Base-by-base conservation (phyloP, 1,140 invertebrate species). In the Drosophila cardini region DNA sequence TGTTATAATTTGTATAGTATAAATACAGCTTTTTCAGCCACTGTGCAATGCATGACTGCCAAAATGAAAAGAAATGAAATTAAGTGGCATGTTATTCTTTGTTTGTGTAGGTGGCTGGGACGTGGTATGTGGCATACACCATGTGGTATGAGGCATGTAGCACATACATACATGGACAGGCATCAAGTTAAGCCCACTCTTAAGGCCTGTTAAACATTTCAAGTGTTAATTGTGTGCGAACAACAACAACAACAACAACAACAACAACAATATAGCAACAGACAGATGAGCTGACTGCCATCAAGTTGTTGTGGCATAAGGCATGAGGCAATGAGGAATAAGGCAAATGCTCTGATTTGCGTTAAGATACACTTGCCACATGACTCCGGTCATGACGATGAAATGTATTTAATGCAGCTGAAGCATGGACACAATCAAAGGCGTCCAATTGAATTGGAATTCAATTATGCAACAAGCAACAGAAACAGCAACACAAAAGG, bases 171-270 rank as follows among this genome's bases (percentile, higher is more conserved):
- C 56, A 34, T 13, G 10, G 15, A 38, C 50, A 43, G 34, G 50
- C 55, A 64, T 46, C 63, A 70, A 84, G 58, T 72, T 80, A 62
- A 85, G 72, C 40, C 32, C 57, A 40, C 62, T 52, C 72, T 84
- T 72, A 67, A 84, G 76, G 81, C 80, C 72, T 85, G 77, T 80
- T 80, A 68, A 80, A 72, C 72, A 80, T 80, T 80, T 85, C 69
- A 64, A 84, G 80, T 84, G 81, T 84, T 84, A 84, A 84, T 84
- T 84, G 80, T 84, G 78, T 80, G 81, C 61, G 81, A 84, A 81
- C 73, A 84, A 74, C 81, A 85, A 85, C 53, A 85, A 70, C 63
- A 84, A 53, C 52, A 73, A 34, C 62, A 30, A 43, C 62, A 43
- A 58, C 53, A 45, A 36, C 30, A 50, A 21, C 21, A 21, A 3